Evolutionary conservation across 2,888 invertebrate species (phyloP), one percentile per base, ranked within the genome.

Genomic region (Hirtodrosophila alboralis): DNA sequence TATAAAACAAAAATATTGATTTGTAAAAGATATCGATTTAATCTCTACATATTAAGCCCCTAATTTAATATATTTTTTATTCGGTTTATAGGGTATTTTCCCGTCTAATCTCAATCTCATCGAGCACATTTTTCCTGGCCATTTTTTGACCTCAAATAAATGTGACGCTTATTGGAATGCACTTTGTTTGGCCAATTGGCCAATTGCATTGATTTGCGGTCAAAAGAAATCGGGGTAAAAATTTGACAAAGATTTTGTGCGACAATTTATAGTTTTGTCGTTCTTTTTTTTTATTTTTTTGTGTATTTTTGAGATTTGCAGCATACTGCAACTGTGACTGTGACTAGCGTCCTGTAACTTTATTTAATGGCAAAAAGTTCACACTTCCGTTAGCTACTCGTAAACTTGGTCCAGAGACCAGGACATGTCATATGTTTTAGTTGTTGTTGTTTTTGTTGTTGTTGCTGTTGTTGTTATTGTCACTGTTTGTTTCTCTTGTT

Each of bases 351-450:
- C n/a, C 18, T 47, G 41, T 48, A 73, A 78, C 67, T 76, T 66
- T 58, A 58, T 84, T 63, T 80, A 81, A 81, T 81, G 87, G 65
- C 85, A 49, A 56, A 66, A 78, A 79, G 87, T 86, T 80, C 85
- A 86, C 79, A 85, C 87, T 80, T 85, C 83, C 85, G 62, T 72
- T 72, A 37, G 75, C 68, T 53, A 53, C 33, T 74, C 51, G 66
- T 72, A 76, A 86, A 79, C 75, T 79, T 79, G 41, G 83, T 62
- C 83, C 83, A 61, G 18, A 27, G 44, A 26, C 30, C 12, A 40
- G 49, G 33, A 40, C 21, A 51, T 2, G 31, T 49, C 77, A 73
- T 74, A 76, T 64, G 63, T 56, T n/a, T n/a, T n/a, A n/a, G n/a
- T n/a, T n/a, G n/a, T n/a, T n/a, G n/a, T n/a, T 38, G n/a, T 30